Evolutionary conservation across 2,888 invertebrate species (phyloP), one percentile per base, ranked within the genome.

Genomic region (Odontomyia ornata): DNA sequence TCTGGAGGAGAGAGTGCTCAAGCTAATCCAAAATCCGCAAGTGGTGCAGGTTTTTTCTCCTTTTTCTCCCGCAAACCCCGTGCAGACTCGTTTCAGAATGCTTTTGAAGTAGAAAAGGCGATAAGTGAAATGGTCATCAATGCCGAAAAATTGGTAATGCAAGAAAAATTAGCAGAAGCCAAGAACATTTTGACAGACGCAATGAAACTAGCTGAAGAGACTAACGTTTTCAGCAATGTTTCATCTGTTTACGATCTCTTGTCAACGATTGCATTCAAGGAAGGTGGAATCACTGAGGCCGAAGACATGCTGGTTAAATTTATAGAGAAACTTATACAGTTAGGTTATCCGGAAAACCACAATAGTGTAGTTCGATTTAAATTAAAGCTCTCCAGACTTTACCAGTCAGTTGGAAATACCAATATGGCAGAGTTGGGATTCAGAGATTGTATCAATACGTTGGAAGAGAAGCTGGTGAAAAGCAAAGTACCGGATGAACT

Each of bases 351-450:
- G 11, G 87, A 87, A 78, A 82, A 84, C 64, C 84, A 87, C 78
- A 84, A 84, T 77, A 84, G 84, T 76, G 84, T 88, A 36, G 81
- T 88, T 1, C 86, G 85, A 73, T 88, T 87, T 79, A 87, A 87
- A 80, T 81, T 88, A 28, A 85, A 88, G 72, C 79, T 88, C 75
- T 84, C 87, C 1, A 77, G 88, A 75, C 84, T 88, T n/a, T 87
- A 88, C 78, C 87, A 87, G 77, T 80, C 69, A 81, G 83, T 80
- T 23, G 84, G 84, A 1, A 82, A 86, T 77, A 80, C 82, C 28
- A 82, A 83, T 28, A 81, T 86, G 76, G 88, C 88, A 1, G 88
- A 88, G 80, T 83, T 86, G 30, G 87, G 87, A n/a, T 88, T 86
- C 79, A 84, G 83, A 78, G 84, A 84, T 36, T 88, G 88, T 79